A percentile compares a stretch with the other conserved stretches of the same genome.
Evolutionary conservation across 2,113 vertebrate genomes (phyloP).

Genomic region (Paedocypris sp.): DNA sequence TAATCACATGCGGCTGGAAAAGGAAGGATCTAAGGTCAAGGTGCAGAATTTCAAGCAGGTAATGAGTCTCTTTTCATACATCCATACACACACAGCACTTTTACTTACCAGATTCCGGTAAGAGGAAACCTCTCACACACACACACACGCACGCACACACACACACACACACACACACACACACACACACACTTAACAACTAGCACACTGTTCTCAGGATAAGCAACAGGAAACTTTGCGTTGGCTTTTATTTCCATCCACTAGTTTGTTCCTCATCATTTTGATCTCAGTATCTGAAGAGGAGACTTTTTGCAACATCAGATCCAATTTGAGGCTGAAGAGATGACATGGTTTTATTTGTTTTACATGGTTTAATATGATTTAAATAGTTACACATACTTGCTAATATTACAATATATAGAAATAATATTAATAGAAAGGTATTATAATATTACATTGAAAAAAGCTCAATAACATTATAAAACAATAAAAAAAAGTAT

Average conservation of each 20-base stretch:
- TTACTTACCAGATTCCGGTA: constrained; percentile 1
- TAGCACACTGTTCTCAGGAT: not conserved
- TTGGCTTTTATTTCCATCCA: not conserved
- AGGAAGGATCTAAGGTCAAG: constrained; percentile 6
- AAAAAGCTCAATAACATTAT: too few species aligned
- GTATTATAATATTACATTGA: too few species aligned
- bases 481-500: too few species aligned
- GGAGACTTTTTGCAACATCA: too few species aligned
- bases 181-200: not conserved
- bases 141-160: not conserved
- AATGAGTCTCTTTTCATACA: constrained; percentile 14
- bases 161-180: not conserved
- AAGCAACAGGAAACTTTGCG: not conserved
- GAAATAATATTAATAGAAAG: too few species aligned
- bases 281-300: not conserved
- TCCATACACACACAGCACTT: not conserved
- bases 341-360: too few species aligned
- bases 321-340: too few species aligned
- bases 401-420: too few species aligned
- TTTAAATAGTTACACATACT: too few species aligned
- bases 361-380: too few species aligned
- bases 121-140: constrained; percentile 5
- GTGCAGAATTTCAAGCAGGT: constrained; percentile 34
- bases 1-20: not conserved
- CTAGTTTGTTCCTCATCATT: not conserved